Base-by-base conservation (phyloP, 2,113 vertebrate genomes). In the Melanerpes aurifrons region DNA sequence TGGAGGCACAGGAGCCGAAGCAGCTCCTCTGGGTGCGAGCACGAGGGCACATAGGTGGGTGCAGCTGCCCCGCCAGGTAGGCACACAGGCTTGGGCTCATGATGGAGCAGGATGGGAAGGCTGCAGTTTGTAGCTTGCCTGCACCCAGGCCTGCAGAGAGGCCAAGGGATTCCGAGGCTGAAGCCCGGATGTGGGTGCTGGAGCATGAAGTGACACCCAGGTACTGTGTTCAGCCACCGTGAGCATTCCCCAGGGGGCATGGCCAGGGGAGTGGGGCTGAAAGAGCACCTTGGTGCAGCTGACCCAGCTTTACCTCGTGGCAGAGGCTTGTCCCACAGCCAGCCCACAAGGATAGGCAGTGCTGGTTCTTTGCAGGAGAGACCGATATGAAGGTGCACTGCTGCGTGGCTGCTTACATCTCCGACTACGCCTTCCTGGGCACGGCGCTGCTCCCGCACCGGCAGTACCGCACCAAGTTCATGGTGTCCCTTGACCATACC, bases 361-460 rank as follows among this genome's bases (percentile, higher is more conserved):
- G 8, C 37, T 5, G 26, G 13, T 79, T 28, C 87, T 25, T 96
- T 94, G 40, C 97, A 98, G 98, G 98, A 6, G 97, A 98, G 37
- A 98, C 98, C 2, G 98, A 99, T 97, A 99, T 99, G 98, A 99
- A 99, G 94, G 97, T 99, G 95, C 99, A 99, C 92, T 99, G 98
- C 97, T 99, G 99, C 0, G 99, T 99, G 82, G 99, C 99, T 0
- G 99, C 99, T 19, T 99, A 99, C 20, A 98, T 99, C 43, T 99
- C 99, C 0, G 99, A 99, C 97, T 99, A 97, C 1, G 97, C 98
- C 14, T 98, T 99, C 87, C 97, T 99, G 92, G 97, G 96, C 83
- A 99, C 99, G 0, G 98, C 97, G 0, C 17, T 99, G 92, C 96
- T 99, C 91, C 99, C 98, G 0, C 98, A 98, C 91, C 91, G 96